Base-by-base conservation (phyloP, 2,888 invertebrate species). In the Chromoteleia sp. region DNA sequence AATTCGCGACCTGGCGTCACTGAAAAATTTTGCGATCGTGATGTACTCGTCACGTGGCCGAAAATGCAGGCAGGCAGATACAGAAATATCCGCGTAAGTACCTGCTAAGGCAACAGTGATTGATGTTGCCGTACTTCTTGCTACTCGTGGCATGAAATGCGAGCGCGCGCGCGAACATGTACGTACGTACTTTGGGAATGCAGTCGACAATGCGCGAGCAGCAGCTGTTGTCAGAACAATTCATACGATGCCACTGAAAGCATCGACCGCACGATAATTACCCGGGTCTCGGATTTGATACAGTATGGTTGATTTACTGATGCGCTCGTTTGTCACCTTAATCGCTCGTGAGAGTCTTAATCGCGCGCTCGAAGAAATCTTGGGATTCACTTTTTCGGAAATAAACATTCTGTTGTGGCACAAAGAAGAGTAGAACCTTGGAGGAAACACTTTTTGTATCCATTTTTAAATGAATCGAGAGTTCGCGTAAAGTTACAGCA, bases 181-280 rank as follows among this genome's bases (percentile, higher is more conserved):
- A 54, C 59, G 43, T 74, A 83, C 63, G 67, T n/a, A 50, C 39
- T 67, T 59, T 52, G 78, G 48, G 85, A 81, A 84, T 63, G 81
- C 70, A 78, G 52, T 61, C 61, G 71, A 80, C 84, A 73, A 76
- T 83, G 73, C 65, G 54, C 48, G 63, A 41, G 81, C 85, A 83
- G 82, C 86, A 86, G 85, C 84, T 85, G 86, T 75, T 61, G 83
- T 81, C 78, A 75, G 75, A 84, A 82, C 84, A 81, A 86, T 84
- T 82, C 81, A 63, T 61, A 80, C 82, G 84, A 86, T 85, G 84
- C 82, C 70, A 61, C 56, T 67, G 67, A 82, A 83, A 80, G 84
- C 81, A 81, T 83, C 81, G 84, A 77, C 84, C 84, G 75, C 82
- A 50, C 76, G 76, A 84, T 84, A 87, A 85, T 86, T 86, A 71